Base-by-base conservation (phyloP, 2,113 vertebrate species). In the Fregata magnificens region DNA sequence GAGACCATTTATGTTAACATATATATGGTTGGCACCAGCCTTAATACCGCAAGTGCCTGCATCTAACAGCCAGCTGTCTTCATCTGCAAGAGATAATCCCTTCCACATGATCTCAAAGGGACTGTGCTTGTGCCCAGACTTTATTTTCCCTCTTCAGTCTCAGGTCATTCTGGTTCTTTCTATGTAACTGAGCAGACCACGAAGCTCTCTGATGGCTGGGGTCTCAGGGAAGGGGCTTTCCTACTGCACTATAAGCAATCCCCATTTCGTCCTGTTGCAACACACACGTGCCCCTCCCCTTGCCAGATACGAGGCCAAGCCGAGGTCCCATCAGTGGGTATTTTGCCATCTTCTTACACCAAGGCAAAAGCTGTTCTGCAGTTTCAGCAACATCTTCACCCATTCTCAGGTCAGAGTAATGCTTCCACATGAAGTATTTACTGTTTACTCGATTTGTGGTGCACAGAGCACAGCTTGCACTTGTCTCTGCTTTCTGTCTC, bases 161-260 rank as follows among this genome's bases (percentile, higher is more conserved):
- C 77, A 25, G 24, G 21, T 53, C 2, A 0, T 49, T 47, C 56
- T 50, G 38, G 24, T 49, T 66, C 67, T 72, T 76, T 19, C 47
- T 19, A 0, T 16, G 16, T 44, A 53, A 26, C 13, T 31, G 55
- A 36, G 63, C 19, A 40, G 56, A 49, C 31, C 34, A 44, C 3
- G 1, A 25, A 19, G 8, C n/a, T 58, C 17, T 59, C 62, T 67
- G 62, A 12, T 0, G 1, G 13, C 38, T 1, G 3, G 15, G 20
- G 6, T 88, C 16, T 45, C 44, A 25, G 28, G 36, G 31, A 73
- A 32, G 10, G 5, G 31, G 13, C 34, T 77, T 49, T 70, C 36
- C 45, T 44, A 10, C 10, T 5, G 2, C 12, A 4, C 44, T 31
- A 2, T 5, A 7, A 70, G 18, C 44, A 38, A 31, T 24, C 3